These are phyloP conservation scores for Oryzias celebensis DNA, from an alignment of 2,113 vertebrate genomes.

Conservation along the genomic window DNA sequence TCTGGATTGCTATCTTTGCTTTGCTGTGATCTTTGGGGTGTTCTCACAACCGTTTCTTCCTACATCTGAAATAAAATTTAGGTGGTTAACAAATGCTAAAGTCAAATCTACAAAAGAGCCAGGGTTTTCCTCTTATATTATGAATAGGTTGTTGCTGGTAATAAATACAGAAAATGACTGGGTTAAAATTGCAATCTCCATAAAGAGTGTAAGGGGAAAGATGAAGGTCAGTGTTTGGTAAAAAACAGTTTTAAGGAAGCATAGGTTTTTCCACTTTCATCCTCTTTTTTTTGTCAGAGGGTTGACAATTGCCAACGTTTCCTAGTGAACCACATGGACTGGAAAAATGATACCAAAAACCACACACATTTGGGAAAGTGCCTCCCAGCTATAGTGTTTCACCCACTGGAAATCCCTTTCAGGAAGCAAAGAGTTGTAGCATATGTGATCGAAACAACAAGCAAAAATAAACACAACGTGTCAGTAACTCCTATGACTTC, in stretches of 20 bases:
- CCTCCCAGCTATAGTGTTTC: constrained; percentile 37
- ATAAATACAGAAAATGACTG: not conserved
- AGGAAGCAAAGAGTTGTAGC: constrained; percentile 25
- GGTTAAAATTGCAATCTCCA: not conserved
- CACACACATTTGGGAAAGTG: constrained; percentile 37
- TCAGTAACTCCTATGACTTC: constrained; percentile 9
- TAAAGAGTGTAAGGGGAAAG: not conserved
- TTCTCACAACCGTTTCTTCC: too few relatives aligned
- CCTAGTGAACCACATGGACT: constrained; percentile 40
- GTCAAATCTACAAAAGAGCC: too few relatives aligned
- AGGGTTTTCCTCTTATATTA: too few relatives aligned
- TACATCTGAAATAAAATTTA: too few relatives aligned
- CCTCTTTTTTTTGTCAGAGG: constrained; percentile 11
- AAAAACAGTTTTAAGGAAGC: not conserved
- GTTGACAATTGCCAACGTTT: constrained; percentile 34
- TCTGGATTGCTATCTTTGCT: too few relatives aligned
- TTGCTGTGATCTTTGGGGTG: too few relatives aligned
- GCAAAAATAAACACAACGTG: constrained; percentile 6
- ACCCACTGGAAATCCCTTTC: constrained; percentile 37
- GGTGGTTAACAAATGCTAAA: too few relatives aligned
- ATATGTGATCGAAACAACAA: constrained; percentile 18
- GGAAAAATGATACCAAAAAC: constrained; percentile 32
- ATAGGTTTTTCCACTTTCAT: not conserved
- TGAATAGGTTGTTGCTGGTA: too few relatives aligned
- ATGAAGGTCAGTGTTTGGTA: not conserved